These are phyloP conservation scores for Cenopis cana DNA, from an alignment of 2,888 invertebrate genomes.

Conservation along the genomic window DNA sequence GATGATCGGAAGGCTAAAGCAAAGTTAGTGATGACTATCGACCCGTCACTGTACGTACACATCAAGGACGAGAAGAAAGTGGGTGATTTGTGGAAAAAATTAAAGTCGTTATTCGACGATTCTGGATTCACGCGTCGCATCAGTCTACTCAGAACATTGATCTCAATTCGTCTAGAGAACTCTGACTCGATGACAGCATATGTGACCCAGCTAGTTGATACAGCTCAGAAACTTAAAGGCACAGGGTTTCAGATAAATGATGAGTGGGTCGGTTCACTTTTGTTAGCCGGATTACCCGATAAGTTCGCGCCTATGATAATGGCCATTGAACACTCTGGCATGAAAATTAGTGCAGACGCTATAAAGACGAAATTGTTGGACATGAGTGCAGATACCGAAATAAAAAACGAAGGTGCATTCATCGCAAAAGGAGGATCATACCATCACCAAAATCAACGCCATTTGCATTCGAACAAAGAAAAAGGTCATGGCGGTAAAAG, in stretches of 20 bases:
- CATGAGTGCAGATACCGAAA: slow-evolving; percentile 33
- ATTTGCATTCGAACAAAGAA: not conserved
- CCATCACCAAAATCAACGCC: not conserved
- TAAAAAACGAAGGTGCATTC: not conserved
- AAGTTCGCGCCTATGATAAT: slow-evolving; percentile 47
- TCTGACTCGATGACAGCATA: slow-evolving; percentile 45
- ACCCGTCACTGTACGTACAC: slow-evolving; percentile 7
- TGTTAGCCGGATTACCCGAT: slow-evolving; percentile 48
- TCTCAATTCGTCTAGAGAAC: slow-evolving; percentile 44
- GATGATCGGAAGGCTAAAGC: slow-evolving; percentile 1
- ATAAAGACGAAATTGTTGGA: slow-evolving; percentile 46
- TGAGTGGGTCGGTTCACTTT: slow-evolving; percentile 47
- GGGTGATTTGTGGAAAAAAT: not conserved
- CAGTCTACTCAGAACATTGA: not conserved
- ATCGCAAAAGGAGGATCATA: not conserved
- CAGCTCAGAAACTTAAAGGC: slow-evolving; percentile 46
- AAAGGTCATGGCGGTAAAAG: no score
- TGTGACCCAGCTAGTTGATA: slow-evolving; percentile 46
- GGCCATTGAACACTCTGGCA: slow-evolving; percentile 41
- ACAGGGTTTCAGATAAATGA: slow-evolving; percentile 48
- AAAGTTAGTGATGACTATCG: slow-evolving; percentile 11
- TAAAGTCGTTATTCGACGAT: no score
- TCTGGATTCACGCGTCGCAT: not conserved
- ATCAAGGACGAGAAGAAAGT: not conserved
- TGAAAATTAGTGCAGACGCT: slow-evolving; percentile 33